phyloP scores from a whole-genome alignment of 2,888 invertebrate genomes.

The Drosophila siamana region DNA sequence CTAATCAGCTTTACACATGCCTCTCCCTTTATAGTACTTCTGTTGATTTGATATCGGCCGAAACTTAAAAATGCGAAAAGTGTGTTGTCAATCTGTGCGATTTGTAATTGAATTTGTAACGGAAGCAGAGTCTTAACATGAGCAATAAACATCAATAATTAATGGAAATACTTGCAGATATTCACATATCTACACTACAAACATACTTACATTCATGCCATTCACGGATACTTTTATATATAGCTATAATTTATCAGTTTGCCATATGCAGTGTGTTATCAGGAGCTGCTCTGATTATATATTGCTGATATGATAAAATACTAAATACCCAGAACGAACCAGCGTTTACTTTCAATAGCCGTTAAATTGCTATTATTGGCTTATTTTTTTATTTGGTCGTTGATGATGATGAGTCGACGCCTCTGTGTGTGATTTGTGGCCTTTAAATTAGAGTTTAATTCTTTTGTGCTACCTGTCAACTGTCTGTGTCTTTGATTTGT shows the following conservation, averaged over 20 bases:
- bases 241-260: constrained; percentile 26
- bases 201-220: neutral
- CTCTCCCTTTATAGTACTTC: neutral
- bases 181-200: too few species aligned
- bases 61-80: constrained; percentile 28
- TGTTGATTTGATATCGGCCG: constrained; percentile 37
- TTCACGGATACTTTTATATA: neutral
- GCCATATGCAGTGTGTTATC: constrained; percentile 56
- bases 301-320: constrained; percentile 59
- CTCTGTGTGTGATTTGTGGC: constrained; percentile 29
- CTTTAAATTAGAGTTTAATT: constrained; percentile 17
- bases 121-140: constrained; percentile 35
- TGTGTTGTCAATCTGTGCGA: constrained; percentile 44
- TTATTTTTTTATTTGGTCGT: constrained; percentile 57
- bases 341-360: constrained; percentile 58
- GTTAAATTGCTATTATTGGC: constrained; percentile 73
- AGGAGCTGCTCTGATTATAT: constrained; percentile 49
- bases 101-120: constrained; percentile 47
- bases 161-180: constrained; percentile 13
- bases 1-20: constrained; percentile 57
- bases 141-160: constrained; percentile 22
- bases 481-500: constrained; percentile 11
- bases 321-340: constrained; percentile 20
- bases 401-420: constrained; percentile 4
- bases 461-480: neutral